These are phyloP conservation scores for Catalaphyllia jardinei DNA, from an alignment of 64 coral and sea anemone genomes.

Conservation along the genomic window DNA sequence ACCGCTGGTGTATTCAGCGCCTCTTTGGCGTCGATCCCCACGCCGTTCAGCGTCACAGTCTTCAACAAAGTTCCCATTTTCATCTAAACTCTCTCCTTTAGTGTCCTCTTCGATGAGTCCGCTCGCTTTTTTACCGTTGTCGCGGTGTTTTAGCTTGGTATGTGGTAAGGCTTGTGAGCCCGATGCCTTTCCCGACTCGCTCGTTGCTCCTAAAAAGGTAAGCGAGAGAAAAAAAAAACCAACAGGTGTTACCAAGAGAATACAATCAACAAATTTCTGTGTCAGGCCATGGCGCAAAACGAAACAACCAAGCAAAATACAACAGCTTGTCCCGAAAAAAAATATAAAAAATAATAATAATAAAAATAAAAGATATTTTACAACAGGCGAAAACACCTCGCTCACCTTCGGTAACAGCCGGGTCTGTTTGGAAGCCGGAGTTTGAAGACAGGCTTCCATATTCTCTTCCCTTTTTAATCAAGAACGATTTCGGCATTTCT, in stretches of 20 bases:
- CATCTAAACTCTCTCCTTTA: conserved; percentile 44
- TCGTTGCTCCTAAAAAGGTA: conserved; percentile 40
- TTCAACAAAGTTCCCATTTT: conserved; percentile 60
- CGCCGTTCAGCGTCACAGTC: conserved; percentile 7
- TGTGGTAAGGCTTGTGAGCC: neutral
- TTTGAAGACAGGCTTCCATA: conserved; percentile 43
- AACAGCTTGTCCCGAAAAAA: neutral
- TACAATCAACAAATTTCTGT: conserved; percentile 55
- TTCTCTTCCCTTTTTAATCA: conserved; percentile 75
- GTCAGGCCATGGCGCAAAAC: conserved; percentile 8
- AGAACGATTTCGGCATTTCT: conserved; percentile 88
- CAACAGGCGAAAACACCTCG: neutral
- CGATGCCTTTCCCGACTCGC: conserved; percentile 41
- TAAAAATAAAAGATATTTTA: neutral
- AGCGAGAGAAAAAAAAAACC: conserved; percentile 50
- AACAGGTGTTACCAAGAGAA: conserved; percentile 47
- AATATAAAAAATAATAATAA: neutral
- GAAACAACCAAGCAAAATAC: neutral
- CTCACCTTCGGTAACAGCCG: conserved; percentile 36
- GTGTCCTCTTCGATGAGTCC: neutral
- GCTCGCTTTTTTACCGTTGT: neutral
- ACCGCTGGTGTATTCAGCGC: conserved; percentile 25
- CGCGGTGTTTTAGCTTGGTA: conserved; percentile 15
- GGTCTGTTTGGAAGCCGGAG: neutral
- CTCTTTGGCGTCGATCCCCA: conserved; percentile 51